A percentile compares a stretch with the other conserved stretches of the same genome.
These are phyloP conservation scores for Pangasianodon gigas DNA, from an alignment of 2,113 vertebrate genomes.

Conservation along the genomic window DNA sequence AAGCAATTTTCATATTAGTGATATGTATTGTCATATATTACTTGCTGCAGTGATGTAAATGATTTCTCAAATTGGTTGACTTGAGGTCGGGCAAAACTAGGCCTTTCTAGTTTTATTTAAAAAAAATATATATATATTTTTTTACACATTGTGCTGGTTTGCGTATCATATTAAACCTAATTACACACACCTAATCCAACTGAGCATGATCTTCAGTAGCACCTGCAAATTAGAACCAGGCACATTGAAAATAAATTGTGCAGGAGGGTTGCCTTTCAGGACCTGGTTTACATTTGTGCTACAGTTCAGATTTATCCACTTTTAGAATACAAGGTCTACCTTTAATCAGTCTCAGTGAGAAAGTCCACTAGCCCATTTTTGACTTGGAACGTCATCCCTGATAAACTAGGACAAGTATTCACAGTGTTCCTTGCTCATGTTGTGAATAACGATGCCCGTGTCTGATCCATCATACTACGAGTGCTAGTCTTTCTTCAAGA, in stretches of 20 bases:
- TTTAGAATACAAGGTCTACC: background rate
- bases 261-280: background rate
- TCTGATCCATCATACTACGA: conserved; percentile 39
- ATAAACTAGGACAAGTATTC: conserved; percentile 12
- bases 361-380: conserved; percentile 11
- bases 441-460: conserved; percentile 14
- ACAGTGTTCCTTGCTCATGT: conserved; percentile 19
- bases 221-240: background rate
- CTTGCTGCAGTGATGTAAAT: background rate
- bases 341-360: background rate
- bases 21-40: background rate
- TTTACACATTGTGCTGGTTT: no score
- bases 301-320: background rate
- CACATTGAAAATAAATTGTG: background rate
- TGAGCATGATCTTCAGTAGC: background rate
- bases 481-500: conserved; percentile 31
- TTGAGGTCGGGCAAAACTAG: no score
- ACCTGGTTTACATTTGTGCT: background rate
- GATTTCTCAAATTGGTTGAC: background rate
- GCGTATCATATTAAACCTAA: background rate
- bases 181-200: background rate
- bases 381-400: background rate
- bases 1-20: background rate
- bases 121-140: no score
- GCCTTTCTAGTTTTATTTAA: no score